phyloP scores from a whole-genome alignment of 2,888 invertebrate genomes.

The Tryphoninae sp. region DNA sequence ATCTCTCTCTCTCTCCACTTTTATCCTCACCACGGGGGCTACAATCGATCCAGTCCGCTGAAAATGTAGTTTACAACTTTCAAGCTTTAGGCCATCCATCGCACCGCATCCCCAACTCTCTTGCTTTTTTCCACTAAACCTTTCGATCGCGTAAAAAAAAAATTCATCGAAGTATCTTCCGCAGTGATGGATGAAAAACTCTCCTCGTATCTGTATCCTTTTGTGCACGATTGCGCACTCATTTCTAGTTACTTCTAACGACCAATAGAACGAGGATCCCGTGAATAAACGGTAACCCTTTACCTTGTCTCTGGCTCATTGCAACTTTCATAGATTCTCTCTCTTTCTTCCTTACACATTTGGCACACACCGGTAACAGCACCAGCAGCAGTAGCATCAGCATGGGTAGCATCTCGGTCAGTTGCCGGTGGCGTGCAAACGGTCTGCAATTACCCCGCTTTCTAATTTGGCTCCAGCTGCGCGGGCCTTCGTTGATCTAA shows the following conservation, averaged over 20 bases:
- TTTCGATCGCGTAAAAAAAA: background rate
- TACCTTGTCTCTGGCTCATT: slow-evolving; percentile 4
- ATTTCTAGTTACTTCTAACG: background rate
- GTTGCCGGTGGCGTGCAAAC: slow-evolving; percentile 76
- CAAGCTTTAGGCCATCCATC: slow-evolving; percentile 31
- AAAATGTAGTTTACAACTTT: slow-evolving; percentile 52
- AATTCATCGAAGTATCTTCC: slow-evolving; percentile 39
- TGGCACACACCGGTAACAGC: background rate
- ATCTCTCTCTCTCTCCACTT: background rate
- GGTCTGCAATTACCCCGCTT: slow-evolving; percentile 76
- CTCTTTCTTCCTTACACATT: background rate
- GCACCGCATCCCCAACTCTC: slow-evolving; percentile 13
- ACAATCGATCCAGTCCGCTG: slow-evolving; percentile 37
- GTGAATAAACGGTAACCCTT: slow-evolving; percentile 21
- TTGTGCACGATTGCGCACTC: background rate
- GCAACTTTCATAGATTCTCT: background rate
- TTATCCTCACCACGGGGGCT: slow-evolving; percentile 9
- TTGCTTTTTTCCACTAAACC: background rate
- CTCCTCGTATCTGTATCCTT: background rate
- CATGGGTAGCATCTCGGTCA: slow-evolving; percentile 72
- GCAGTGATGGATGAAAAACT: slow-evolving; percentile 14
- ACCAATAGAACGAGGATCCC: slow-evolving; percentile 24
- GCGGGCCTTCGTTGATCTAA: slow-evolving; percentile 71
- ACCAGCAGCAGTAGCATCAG: slow-evolving; percentile 31
- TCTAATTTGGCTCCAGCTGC: slow-evolving; percentile 76